Base-by-base conservation (phyloP, 2,888 invertebrate species). In the Pteria penguin region DNA sequence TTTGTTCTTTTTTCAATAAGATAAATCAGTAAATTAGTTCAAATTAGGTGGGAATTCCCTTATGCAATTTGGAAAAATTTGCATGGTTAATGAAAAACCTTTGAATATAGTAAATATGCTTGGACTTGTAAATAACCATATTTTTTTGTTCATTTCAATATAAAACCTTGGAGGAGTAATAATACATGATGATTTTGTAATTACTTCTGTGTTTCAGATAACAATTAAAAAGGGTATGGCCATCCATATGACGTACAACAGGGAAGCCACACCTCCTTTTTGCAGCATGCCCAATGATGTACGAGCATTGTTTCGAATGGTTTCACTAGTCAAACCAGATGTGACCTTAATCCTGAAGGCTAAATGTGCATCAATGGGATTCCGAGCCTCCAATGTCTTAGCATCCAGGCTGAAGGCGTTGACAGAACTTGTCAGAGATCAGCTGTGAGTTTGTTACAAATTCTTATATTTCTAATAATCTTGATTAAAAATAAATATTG, bases 241-340 rank as follows among this genome's bases (percentile, higher is more conserved):
- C 18, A 79, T 90, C 27, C 90, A 90, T 84, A 82, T 90, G 86
- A 91, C 90, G 0, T 76, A 82, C 61, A 88, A 90, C 76, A 76
- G 83, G 27, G 75, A 81, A 3, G 67, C 81, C 60, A 81, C 80
- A 4, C 72, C 78, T n/a, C 80, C 84, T 3, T 63, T 68, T 1
- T 81, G 71, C 33, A 60, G 72, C 26, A 31, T 91, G 68, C 88
- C 90, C 36, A 84, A 85, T 54, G 90, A 92, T 70, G 80, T 87
- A n/a, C 66, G 86, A 26, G 84, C 87, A 4, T 80, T 88, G 66
- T 92, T 91, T 86, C 86, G 92, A 31, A 87, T 86, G 57, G 88
- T 92, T 31, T 81, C 90, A 4, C 79, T 92, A 14, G 78, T 90
- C 62, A 88, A 88, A 75, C 92, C 92, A 2, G 92, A 92, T 78